phyloP scores from a whole-genome alignment of 2,113 vertebrate genomes.

The Anguilla rostrata region DNA sequence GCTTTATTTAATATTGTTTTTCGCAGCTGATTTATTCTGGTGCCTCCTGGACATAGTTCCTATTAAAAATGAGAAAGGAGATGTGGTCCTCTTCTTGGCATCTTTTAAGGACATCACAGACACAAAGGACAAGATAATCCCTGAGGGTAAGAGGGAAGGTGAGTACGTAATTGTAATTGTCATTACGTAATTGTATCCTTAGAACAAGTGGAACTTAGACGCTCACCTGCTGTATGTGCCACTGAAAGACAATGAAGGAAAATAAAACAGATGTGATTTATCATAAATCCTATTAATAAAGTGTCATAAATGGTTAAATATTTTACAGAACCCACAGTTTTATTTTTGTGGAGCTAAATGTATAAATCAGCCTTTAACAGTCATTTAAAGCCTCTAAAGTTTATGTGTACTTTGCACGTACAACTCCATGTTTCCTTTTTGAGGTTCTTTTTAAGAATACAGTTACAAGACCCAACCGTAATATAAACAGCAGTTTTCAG shows the following conservation, averaged over 20 bases:
- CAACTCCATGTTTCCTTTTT: neutral
- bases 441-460: neutral
- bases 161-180: no score
- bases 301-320: neutral
- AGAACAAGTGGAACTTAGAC: neutral
- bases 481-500: neutral
- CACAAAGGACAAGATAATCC: slow-evolving; percentile 86
- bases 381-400: neutral
- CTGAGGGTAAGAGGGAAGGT: slow-evolving; percentile 61
- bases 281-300: neutral
- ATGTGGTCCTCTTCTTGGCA: slow-evolving; percentile 94
- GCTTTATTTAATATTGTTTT: neutral
- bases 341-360: neutral
- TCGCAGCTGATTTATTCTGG: slow-evolving; percentile 88
- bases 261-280: neutral
- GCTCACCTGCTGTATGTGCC: neutral
- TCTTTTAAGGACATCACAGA: slow-evolving; percentile 98
- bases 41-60: slow-evolving; percentile 96
- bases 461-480: neutral
- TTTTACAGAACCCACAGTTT: neutral
- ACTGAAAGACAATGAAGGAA: neutral
- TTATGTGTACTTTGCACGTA: neutral
- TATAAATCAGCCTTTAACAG: neutral
- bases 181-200: neutral
- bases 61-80: slow-evolving; percentile 98